Conservation (phyloP, 92 coral and sea anemone species). For the Metridium senile region DNA sequence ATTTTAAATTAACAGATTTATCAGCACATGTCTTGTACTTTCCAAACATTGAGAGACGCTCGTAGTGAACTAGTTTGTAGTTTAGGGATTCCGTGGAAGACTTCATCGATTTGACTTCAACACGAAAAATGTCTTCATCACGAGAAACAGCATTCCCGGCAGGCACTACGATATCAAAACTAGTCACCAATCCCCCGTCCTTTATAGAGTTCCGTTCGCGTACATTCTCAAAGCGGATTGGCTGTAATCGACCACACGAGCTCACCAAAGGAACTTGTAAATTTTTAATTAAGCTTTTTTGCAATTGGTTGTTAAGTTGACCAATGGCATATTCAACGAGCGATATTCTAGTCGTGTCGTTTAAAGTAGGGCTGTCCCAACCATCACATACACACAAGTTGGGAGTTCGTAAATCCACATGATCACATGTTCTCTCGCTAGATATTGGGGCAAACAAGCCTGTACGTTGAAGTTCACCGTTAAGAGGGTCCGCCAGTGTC, state of each 20-base stretch:
- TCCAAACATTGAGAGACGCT: constrained; percentile 67
- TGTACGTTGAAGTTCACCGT: constrained; percentile 32
- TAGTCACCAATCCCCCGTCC: constrained; percentile 49
- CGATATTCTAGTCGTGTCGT: constrained; percentile 46
- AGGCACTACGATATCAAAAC: constrained; percentile 56
- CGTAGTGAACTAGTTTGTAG: constrained; percentile 51
- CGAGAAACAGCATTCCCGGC: constrained; percentile 74
- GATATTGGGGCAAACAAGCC: constrained; percentile 71
- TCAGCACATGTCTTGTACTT: constrained; percentile 67
- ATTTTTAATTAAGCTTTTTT: constrained; percentile 10
- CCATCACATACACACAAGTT: constrained; percentile 84
- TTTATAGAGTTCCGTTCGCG: constrained; percentile 57
- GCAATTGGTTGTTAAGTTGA: constrained; percentile 62
- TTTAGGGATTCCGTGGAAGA: constrained; percentile 36
- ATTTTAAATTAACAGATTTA: constrained; percentile 39
- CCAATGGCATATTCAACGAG: constrained; percentile 83
- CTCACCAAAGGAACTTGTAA: neutral
- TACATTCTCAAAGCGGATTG: constrained; percentile 53
- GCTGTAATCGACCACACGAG: constrained; percentile 55
- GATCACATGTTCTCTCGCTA: constrained; percentile 64
- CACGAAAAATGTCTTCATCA: constrained; percentile 64
- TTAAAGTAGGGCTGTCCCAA: constrained; percentile 66
- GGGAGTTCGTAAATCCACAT: constrained; percentile 70
- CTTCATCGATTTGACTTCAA: constrained; percentile 54
- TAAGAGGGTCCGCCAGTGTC: constrained; percentile 52